These are phyloP conservation scores for Reinhardtius hippoglossoides DNA, from an alignment of 2,113 vertebrate genomes.

Conservation along the genomic window DNA sequence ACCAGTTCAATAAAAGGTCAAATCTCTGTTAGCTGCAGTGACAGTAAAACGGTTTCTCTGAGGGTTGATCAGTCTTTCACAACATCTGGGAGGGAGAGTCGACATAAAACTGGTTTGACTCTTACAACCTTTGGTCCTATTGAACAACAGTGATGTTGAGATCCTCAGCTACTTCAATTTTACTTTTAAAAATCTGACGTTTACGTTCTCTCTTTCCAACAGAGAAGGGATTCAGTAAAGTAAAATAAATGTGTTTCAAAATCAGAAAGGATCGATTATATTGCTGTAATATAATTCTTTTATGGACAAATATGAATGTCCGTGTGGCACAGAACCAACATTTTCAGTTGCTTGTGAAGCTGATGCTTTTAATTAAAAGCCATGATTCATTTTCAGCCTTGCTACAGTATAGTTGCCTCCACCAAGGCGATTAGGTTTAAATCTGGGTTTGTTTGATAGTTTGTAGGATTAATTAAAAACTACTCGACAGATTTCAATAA, in stretches of 20 bases:
- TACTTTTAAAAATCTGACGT: too few relatives aligned
- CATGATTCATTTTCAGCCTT: background rate
- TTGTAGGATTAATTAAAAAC: too few relatives aligned
- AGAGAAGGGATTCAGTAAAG: background rate
- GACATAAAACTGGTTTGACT: slow-evolving; percentile 3
- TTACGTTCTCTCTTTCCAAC: too few relatives aligned
- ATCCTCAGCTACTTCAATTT: background rate
- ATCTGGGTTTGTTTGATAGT: too few relatives aligned
- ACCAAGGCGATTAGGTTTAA: too few relatives aligned
- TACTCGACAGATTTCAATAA: too few relatives aligned
- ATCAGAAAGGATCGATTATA: background rate
- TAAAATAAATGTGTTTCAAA: background rate
- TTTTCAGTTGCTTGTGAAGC: background rate
- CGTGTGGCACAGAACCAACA: background rate
- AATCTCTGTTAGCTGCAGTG: slow-evolving; percentile 15
- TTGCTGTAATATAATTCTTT: background rate
- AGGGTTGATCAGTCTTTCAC: background rate
- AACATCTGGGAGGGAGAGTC: slow-evolving; percentile 10
- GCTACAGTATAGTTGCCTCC: too few relatives aligned
- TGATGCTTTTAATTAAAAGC: background rate
- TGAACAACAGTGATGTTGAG: background rate
- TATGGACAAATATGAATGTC: background rate
- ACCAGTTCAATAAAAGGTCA: slow-evolving; percentile 40
- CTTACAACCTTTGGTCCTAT: slow-evolving; percentile 2
- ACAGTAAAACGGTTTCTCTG: too few relatives aligned